Percentiles rank a stretch among this genome's conserved stretches.
These are phyloP conservation scores for Phymorhynchus buccinoides DNA, from an alignment of 1,140 invertebrate genomes.

Conservation along the genomic window DNA sequence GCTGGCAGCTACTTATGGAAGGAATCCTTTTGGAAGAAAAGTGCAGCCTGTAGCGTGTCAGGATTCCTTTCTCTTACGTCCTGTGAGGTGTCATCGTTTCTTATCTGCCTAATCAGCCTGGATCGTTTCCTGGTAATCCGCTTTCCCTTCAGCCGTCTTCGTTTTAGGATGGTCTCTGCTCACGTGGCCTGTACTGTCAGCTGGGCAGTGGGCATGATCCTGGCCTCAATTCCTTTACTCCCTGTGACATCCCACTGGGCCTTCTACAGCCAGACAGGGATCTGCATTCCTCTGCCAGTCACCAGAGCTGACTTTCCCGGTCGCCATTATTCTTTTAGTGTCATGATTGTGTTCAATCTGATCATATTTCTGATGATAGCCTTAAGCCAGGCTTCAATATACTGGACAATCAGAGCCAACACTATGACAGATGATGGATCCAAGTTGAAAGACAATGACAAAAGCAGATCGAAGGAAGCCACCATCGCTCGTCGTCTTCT, in stretches of 20 bases:
- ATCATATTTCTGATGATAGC: slow-evolving; percentile 44
- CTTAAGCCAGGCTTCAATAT: slow-evolving; percentile 47
- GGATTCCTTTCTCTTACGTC: slow-evolving; percentile 37
- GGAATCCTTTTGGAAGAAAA: slow-evolving; percentile 21
- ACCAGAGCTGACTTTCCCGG: slow-evolving; percentile 31
- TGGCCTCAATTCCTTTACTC: slow-evolving; percentile 33
- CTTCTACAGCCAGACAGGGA: slow-evolving; percentile 50
- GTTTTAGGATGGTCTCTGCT: slow-evolving; percentile 22
- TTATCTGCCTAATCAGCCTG: slow-evolving; percentile 50
- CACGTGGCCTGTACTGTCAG: neutral
- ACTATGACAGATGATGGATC: neutral
- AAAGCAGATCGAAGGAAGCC: slow-evolving; percentile 18
- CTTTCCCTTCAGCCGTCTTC: slow-evolving; percentile 18
- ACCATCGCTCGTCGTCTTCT: slow-evolving; percentile 30
- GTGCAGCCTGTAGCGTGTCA: neutral
- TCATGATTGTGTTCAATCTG: slow-evolving; percentile 51
- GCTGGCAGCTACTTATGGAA: slow-evolving; percentile 52
- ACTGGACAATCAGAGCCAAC: slow-evolving; percentile 27
- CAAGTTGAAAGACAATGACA: neutral
- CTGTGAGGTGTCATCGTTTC: slow-evolving; percentile 32
- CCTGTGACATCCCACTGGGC: slow-evolving; percentile 11
- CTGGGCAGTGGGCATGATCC: neutral
- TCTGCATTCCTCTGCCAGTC: slow-evolving; percentile 52
- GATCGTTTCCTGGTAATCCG: slow-evolving; percentile 22
- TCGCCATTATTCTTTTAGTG: slow-evolving; percentile 44